These are phyloP conservation scores for Gymnoscopelus microlampas DNA, from an alignment of 2,797 vertebrate genomes.

Conservation along the genomic window DNA sequence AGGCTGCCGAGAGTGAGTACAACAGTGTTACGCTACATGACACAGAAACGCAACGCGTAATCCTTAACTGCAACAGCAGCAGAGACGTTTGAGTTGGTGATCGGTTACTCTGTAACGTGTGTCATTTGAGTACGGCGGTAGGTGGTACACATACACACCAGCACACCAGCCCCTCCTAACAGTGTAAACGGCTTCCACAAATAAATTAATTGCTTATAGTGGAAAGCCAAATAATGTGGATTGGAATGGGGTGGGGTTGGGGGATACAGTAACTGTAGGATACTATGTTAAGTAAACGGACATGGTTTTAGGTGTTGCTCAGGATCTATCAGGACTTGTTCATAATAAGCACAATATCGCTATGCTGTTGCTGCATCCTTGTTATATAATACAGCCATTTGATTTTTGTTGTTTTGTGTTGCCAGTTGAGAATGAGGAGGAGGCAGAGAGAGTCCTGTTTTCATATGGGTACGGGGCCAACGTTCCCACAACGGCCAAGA, in stretches of 20 bases:
- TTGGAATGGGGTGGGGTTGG: background rate
- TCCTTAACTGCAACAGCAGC: background rate
- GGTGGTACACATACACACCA: too few species aligned
- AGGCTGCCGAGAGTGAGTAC: slow-evolving; percentile 93
- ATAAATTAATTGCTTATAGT: slow-evolving; percentile 2
- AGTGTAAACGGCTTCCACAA: too few species aligned
- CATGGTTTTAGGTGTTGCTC: background rate
- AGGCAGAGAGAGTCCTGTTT: slow-evolving; percentile 95
- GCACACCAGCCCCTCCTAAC: too few species aligned
- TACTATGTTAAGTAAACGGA: background rate
- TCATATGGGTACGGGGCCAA: slow-evolving; percentile 97
- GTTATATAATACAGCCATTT: background rate
- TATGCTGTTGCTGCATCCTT: background rate
- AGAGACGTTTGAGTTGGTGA: slow-evolving; percentile 3
- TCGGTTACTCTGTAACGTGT: background rate
- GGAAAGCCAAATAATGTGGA: background rate
- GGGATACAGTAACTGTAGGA: background rate
- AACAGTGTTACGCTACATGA: background rate
- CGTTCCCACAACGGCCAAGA: slow-evolving; percentile 95
- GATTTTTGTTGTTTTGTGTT: slow-evolving; percentile 41
- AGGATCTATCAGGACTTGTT: background rate
- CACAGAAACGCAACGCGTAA: slow-evolving; percentile 9
- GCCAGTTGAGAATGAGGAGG: slow-evolving; percentile 92
- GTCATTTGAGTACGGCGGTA: background rate
- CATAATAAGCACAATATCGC: background rate